A percentile compares a stretch with the other conserved stretches of the same genome.
phyloP scores from a whole-genome alignment of 2,113 vertebrate genomes.

The Bothrops jararaca region DNA sequence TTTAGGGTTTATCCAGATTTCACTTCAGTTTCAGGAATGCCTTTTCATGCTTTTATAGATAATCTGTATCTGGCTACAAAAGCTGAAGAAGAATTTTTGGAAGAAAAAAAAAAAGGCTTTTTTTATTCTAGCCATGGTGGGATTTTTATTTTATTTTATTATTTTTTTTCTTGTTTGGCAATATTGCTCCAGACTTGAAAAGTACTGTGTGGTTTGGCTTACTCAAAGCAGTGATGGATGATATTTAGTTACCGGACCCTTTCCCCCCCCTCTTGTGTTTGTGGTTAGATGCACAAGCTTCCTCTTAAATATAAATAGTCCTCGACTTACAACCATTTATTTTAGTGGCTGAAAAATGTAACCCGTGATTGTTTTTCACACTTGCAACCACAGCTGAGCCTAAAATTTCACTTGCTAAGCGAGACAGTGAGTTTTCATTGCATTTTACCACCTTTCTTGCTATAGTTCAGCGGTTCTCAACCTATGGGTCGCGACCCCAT shows the following conservation, averaged over 20 bases:
- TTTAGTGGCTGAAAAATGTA: background rate
- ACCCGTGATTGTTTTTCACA: too few relatives aligned
- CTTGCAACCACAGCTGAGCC: too few relatives aligned
- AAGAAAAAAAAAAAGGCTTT: conserved; percentile 9
- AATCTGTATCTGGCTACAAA: background rate
- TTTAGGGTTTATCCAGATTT: conserved; percentile 35
- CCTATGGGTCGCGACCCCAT: too few relatives aligned
- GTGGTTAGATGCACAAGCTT: background rate
- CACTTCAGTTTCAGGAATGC: conserved; percentile 23
- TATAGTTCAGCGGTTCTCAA: too few relatives aligned
- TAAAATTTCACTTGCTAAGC: too few relatives aligned
- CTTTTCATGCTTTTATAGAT: background rate
- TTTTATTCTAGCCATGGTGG: conserved; percentile 15
- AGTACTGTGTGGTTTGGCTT: background rate
- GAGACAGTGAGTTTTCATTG: too few relatives aligned
- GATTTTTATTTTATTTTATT: conserved; percentile 1
- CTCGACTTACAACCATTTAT: background rate
- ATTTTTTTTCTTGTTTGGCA: background rate
- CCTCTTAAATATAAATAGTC: background rate
- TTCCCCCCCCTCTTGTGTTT: too few relatives aligned
- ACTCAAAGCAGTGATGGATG: background rate
- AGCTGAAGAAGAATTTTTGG: conserved; percentile 6
- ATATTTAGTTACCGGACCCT: too few relatives aligned
- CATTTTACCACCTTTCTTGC: too few relatives aligned
- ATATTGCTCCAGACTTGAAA: background rate